phyloP scores from a whole-genome alignment of 1,140 invertebrate genomes.

The Adelges cooleyi region DNA sequence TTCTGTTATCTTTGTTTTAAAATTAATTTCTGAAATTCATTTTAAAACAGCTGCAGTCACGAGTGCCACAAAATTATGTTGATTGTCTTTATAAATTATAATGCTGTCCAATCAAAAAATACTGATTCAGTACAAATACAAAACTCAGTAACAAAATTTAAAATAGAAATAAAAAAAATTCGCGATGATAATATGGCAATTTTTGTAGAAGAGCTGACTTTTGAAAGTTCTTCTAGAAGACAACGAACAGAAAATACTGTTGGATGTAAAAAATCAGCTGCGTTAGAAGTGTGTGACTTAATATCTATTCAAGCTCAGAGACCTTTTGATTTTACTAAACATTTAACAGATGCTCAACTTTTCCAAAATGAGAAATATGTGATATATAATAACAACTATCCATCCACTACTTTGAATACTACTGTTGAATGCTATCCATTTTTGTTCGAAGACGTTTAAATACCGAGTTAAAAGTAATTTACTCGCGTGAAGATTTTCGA shows the following conservation, averaged over 20 bases:
- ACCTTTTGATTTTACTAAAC: neutral
- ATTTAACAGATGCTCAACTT: neutral
- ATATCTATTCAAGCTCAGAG: neutral
- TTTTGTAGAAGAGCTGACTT: neutral
- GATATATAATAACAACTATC: constrained; percentile 34
- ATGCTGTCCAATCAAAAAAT: neutral
- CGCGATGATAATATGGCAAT: neutral
- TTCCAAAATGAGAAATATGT: neutral
- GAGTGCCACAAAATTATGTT: too few species aligned
- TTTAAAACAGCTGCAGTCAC: too few species aligned
- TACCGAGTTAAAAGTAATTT: neutral
- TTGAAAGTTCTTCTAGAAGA: neutral
- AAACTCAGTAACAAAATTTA: neutral
- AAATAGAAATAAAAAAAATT: neutral
- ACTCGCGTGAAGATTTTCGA: neutral
- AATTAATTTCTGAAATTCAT: too few species aligned
- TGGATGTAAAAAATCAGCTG: neutral
- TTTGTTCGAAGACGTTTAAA: neutral
- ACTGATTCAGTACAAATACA: neutral
- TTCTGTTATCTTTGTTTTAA: too few species aligned
- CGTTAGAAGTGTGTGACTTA: neutral
- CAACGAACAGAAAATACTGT: neutral
- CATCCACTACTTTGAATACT: neutral
- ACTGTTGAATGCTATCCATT: neutral
- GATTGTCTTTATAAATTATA: neutral